Evolutionary conservation across 2,797 vertebrate genomes (phyloP), one percentile per base, ranked within the genome.

Genomic region (Bufotes viridis): DNA sequence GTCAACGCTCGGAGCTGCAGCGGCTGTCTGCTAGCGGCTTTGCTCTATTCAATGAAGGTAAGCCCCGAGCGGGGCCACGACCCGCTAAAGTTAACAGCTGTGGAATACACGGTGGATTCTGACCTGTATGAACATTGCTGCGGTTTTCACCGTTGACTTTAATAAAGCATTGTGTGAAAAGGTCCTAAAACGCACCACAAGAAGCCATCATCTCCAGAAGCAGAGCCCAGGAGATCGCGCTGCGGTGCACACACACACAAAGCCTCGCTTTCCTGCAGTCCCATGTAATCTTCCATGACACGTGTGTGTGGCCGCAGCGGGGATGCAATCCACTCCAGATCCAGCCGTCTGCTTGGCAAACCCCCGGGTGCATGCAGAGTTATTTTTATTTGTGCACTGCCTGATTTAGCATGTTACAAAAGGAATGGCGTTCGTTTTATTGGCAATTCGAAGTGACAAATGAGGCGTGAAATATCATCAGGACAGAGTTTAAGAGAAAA

Each of bases 331-430:
- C 24, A 80, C 87, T 58, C 53, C 24, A 55, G 76, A 75, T 84
- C 82, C n/a, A 17, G 76, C 76, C n/a, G 22, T 53, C 83, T 75
- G 67, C 83, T 42, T 86, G 87, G 87, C 87, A 88, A 81, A 85
- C 82, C 82, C 51, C 53, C 58, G 78, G 78, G 83, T 74, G 83
- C 87, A 89, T 22, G 83, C 83, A 89, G 87, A 81, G 87, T 89
- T 89, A 89, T 89, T 89, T 89, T 85, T 89, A 89, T 89, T 89
- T 89, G 87, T 81, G 87, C 69, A 24, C 87, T 34, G 87, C 83
- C 78, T 89, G 87, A 89, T 89, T 89, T 89, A 89, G 78, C 78
- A 85, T 89, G 83, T 89, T 89, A 85, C 87, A 89, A 89, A 89
- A 89, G 83, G 69, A 89, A 89, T 69, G 83, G 83, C 78, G 87